Evolutionary conservation across 2,113 vertebrate genomes (phyloP).

Genomic region (Pao palembangensis): DNA sequence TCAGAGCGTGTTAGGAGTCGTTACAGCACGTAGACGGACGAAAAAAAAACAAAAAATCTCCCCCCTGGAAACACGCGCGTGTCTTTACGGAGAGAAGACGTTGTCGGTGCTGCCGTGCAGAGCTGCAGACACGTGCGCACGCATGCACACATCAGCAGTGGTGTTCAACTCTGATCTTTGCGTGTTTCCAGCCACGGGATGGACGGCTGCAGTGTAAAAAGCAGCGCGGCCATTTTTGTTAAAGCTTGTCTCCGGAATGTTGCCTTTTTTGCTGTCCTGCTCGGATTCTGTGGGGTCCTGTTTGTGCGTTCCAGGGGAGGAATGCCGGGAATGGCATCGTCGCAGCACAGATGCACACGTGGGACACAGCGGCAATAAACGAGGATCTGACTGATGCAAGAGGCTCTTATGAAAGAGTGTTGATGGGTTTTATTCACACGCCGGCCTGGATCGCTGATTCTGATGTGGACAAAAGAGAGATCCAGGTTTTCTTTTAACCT

Average conservation of each 20-base stretch:
- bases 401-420: slow-evolving; percentile 29
- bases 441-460: neutral
- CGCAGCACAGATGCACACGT: slow-evolving; percentile 3
- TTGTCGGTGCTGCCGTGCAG: too few relatives aligned
- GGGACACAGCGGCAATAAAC: slow-evolving; percentile 40
- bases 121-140: too few relatives aligned
- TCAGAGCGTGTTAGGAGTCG: slow-evolving; percentile 22
- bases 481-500: too few relatives aligned
- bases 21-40: neutral
- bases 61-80: slow-evolving; percentile 25
- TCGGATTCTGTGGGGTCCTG: too few relatives aligned
- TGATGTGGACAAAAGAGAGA: neutral
- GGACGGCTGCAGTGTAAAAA: neutral
- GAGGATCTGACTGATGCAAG: slow-evolving; percentile 45
- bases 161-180: neutral
- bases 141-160: too few relatives aligned
- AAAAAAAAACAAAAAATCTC: slow-evolving; percentile 1
- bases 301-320: too few relatives aligned
- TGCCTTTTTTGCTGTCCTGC: slow-evolving; percentile 51
- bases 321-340: too few relatives aligned
- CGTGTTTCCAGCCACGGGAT: neutral
- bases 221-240: slow-evolving; percentile 37
- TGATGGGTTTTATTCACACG: slow-evolving; percentile 21
- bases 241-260: slow-evolving; percentile 70
- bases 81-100: too few relatives aligned